Evolutionary conservation across 2,797 vertebrate genomes (phyloP), one percentile per base, ranked within the genome.

Genomic region (Tachyglossus aculeatus): DNA sequence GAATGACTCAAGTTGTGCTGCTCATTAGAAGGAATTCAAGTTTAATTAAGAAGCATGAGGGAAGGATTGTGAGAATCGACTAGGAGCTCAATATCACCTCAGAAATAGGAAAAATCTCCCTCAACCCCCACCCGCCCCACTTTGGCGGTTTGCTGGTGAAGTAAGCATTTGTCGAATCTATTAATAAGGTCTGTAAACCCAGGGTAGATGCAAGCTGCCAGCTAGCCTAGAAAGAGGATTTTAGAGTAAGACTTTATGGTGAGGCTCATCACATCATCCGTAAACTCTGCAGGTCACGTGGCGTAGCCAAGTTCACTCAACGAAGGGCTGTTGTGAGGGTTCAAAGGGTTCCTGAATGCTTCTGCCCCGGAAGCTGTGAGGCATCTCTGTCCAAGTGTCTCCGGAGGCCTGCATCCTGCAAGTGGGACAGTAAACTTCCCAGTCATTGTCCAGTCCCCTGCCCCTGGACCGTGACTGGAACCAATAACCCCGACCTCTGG

Each of bases 1-100:
- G 67, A 75, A 66, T 51, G 22, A 31, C 51, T 57, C 41, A 36
- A 13, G 52, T 64, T 74, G 27, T 54, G 38, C 64, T 19, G 11
- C 61, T 77, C 15, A 0, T 27, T 55, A 14, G 14, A 57, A 5
- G 4, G 59, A 32, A 62, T 34, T 58, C n/a, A 27, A 40, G 22
- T 36, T 67, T 66, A 65, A 39, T 48, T 45, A 40, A 40, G 29
- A 27, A 48, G 58, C 61, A 29, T n/a, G 50, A 44, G 67, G 56
- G 34, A 22, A 6, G 38, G 6, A 2, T 15, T 47, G 6, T 37
- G 24, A n/a, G n/a, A n/a, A n/a, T n/a, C n/a, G n/a, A n/a, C n/a
- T n/a, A n/a, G n/a, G n/a, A n/a, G n/a, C n/a, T n/a, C n/a, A n/a
- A n/a, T n/a, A n/a, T n/a, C n/a, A n/a, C n/a, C n/a, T n/a, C n/a